A percentile compares a stretch with the other conserved stretches of the same genome.
Conservation (phyloP, 2,113 vertebrate species). For the Crotalus viridis region DNA sequence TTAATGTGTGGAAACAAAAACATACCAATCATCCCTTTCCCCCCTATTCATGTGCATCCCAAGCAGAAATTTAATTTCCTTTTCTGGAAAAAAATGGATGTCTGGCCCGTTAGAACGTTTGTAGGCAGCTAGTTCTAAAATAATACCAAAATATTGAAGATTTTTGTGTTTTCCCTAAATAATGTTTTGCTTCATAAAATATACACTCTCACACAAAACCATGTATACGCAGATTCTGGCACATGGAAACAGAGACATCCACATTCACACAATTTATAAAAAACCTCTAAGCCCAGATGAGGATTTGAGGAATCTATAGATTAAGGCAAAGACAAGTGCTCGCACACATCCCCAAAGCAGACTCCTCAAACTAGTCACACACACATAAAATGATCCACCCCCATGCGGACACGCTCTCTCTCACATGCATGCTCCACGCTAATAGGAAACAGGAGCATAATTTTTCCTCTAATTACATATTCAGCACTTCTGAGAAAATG, state of each 20-base stretch:
- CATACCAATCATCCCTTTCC: background rate
- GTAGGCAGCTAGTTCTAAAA: background rate
- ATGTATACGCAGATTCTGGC: background rate
- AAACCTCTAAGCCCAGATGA: background rate
- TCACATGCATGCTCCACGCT: slow-evolving; percentile 58
- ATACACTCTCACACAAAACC: background rate
- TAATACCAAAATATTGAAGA: background rate
- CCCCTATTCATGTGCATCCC: background rate
- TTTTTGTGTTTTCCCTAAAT: background rate
- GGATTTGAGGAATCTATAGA: background rate
- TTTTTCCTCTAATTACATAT: slow-evolving; percentile 85
- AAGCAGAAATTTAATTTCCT: background rate
- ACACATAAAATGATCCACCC: background rate
- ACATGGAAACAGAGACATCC: background rate
- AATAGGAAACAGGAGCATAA: slow-evolving; percentile 75
- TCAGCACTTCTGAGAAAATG: slow-evolving; percentile 92
- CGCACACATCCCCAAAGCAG: background rate
- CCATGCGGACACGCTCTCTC: slow-evolving; percentile 36
- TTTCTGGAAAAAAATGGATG: background rate
- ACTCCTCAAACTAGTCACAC: background rate
- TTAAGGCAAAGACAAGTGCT: background rate
- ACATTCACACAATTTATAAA: background rate
- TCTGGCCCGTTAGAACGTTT: background rate
- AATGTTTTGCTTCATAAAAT: background rate
- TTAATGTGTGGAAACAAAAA: background rate